Percentiles rank a stretch among this genome's conserved stretches.
Evolutionary conservation across 2,888 invertebrate genomes (phyloP).

Genomic region (Osmoderma eremita): DNA sequence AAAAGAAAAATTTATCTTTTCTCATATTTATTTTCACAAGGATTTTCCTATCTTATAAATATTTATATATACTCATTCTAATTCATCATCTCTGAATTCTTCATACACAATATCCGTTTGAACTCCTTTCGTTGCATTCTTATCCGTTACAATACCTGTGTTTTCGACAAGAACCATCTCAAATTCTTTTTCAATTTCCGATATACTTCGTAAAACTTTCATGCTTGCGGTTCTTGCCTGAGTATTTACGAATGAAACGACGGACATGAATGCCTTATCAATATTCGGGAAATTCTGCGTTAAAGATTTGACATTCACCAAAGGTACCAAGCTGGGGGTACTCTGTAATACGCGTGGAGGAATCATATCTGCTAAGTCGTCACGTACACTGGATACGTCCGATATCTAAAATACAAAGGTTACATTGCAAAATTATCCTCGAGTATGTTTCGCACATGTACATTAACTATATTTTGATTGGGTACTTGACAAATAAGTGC

Average conservation of each 20-base stretch:
- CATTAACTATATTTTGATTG: no score
- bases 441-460: no score
- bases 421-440: no score
- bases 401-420: neutral
- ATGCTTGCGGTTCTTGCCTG: conserved; percentile 26
- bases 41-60: neutral
- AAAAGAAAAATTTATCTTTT: neutral
- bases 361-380: neutral
- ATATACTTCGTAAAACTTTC: conserved; percentile 30
- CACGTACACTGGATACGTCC: neutral
- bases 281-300: neutral
- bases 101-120: conserved; percentile 36
- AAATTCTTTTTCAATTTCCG: conserved; percentile 35
- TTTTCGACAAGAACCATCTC: conserved; percentile 24
- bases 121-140: conserved; percentile 17
- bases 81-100: conserved; percentile 14
- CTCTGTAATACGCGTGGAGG: neutral
- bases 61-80: neutral
- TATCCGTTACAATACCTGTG: conserved; percentile 28
- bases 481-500: no score
- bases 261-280: conserved; percentile 1
- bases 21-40: conserved; percentile 5
- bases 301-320: conserved; percentile 33
- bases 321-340: conserved; percentile 35
- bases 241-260: conserved; percentile 7